Evolutionary conservation across 2,797 vertebrate species (phyloP), one percentile per base, ranked within the genome.

Genomic region (Oreochromis grahami): DNA sequence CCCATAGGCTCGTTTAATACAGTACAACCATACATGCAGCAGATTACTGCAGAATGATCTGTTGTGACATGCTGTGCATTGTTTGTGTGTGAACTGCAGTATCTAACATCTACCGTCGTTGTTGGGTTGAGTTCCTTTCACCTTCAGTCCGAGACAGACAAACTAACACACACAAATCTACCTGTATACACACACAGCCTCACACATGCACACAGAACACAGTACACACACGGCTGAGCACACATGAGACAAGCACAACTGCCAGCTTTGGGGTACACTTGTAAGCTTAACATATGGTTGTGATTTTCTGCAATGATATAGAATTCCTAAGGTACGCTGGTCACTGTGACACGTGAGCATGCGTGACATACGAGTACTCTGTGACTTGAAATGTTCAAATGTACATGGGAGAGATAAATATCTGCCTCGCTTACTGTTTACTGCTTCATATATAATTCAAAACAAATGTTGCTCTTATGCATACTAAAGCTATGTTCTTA

Each of bases 1-100:
- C 77, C 77, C 21, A 26, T 3, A 77, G 52, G 70, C 38, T 72
- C 5, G 2, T 51, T 77, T 32, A 48, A 34, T 21, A 21, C 52
- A 32, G 80, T 78, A 65, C 55, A 26, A 60, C 84, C 79, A 76
- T 81, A 88, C 77, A 83, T 76, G 77, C 82, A 77, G 84, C 60
- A 87, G 81, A 84, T 88, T 81, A 81, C 84, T 78, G 87, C 86
- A 88, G 84, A 86, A 82, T 78, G 50, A 86, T 91, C 82, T 80
- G 80, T 58, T 78, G 55, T 76, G 83, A 85, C 24, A 11, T 74
- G 74, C 21, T 87, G 72, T 78, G 60, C 51, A 3, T 41, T 68
- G 38, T 50, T 45, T 45, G 41, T 72, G 14, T 48, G 24, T 48
- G 15, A 14, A 60, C 56, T 60, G 56, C 32, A 60, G 32, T 60